Conservation (phyloP, 2,888 invertebrate genomes). For the Antheraea yamamai region DNA sequence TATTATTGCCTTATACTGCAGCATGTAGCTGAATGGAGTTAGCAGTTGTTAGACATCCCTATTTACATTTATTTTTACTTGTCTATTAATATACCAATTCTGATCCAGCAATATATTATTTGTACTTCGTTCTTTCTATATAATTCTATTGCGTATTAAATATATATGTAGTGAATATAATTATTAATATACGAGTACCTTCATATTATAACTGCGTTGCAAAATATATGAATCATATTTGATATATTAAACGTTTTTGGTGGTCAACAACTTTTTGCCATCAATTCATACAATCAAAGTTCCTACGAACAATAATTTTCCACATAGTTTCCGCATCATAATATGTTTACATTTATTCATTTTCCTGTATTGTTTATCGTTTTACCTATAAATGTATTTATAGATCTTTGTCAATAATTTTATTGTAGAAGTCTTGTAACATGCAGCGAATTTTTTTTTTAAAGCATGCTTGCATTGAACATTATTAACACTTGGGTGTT, state of each 20-base stretch:
- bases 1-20: too few relatives aligned
- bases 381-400: not conserved
- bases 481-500: not conserved
- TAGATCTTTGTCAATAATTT: not conserved
- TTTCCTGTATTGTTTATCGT: conserved; percentile 4
- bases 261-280: not conserved
- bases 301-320: not conserved
- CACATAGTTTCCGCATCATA: not conserved
- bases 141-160: too few relatives aligned
- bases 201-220: not conserved
- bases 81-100: too few relatives aligned
- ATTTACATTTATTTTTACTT: too few relatives aligned
- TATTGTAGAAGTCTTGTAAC: not conserved
- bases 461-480: too few relatives aligned
- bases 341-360: not conserved
- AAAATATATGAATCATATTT: not conserved
- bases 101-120: too few relatives aligned
- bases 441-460: too few relatives aligned
- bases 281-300: not conserved
- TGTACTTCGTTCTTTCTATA: too few relatives aligned
- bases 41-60: too few relatives aligned
- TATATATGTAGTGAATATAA: too few relatives aligned
- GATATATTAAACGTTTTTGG: not conserved
- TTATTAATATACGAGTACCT: too few relatives aligned
- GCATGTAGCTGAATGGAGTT: too few relatives aligned